Percentiles rank a stretch among this genome's conserved stretches.
Conservation (phyloP, 2,797 vertebrate species). For the Botia almorhae region DNA sequence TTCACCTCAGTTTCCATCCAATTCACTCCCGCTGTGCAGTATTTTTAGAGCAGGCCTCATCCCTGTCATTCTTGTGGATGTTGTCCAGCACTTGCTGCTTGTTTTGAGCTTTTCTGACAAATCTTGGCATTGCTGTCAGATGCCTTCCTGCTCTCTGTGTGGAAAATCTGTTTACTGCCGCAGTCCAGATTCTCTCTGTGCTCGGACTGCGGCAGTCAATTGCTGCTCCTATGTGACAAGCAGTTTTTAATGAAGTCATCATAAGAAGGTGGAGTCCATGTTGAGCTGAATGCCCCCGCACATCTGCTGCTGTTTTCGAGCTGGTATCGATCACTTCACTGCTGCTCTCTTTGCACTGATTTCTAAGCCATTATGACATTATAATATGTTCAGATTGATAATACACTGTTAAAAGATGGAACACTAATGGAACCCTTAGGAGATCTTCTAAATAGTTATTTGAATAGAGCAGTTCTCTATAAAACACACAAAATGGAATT, state of each 20-base stretch:
- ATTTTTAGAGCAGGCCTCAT: conserved; percentile 69
- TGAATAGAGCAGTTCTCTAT: too few relatives aligned
- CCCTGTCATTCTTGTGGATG: conserved; percentile 67
- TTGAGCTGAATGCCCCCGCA: conserved; percentile 26
- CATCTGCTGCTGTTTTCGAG: conserved; percentile 49
- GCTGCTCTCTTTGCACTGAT: conserved; percentile 28
- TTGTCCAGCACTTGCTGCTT: conserved; percentile 72
- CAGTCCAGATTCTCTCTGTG: conserved; percentile 19
- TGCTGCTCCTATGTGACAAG: conserved; percentile 24
- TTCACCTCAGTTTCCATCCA: conserved; percentile 13
- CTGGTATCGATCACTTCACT: conserved; percentile 12
- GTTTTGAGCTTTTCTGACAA: conserved; percentile 70
- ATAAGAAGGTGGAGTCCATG: conserved; percentile 41
- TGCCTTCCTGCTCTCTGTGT: conserved; percentile 63
- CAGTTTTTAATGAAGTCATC: conserved; percentile 55
- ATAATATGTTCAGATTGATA: neutral
- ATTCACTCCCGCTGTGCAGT: conserved; percentile 49
- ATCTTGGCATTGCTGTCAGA: conserved; percentile 70
- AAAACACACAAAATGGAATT: too few relatives aligned
- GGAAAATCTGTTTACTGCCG: conserved; percentile 63
- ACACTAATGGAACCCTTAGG: too few relatives aligned
- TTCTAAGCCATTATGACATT: conserved; percentile 15
- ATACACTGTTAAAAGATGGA: neutral
- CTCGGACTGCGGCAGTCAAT: conserved; percentile 1
- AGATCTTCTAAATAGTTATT: too few relatives aligned